A percentile compares a stretch with the other conserved stretches of the same genome.
Conservation (phyloP, 2,797 vertebrate species). For the Eulemur albifrons region DNA sequence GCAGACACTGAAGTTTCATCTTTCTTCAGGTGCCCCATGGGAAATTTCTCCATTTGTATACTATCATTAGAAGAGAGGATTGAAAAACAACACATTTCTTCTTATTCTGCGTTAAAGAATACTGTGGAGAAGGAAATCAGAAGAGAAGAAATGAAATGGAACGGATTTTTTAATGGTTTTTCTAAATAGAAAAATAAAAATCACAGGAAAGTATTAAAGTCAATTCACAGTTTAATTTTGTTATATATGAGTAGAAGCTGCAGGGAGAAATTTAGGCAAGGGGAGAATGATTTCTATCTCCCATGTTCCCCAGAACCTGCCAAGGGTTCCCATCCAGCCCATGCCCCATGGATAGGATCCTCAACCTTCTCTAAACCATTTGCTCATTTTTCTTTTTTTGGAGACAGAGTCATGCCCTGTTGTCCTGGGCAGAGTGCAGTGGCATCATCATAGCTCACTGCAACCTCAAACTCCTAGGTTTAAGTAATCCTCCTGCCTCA, state of each 20-base stretch:
- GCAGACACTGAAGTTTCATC: neutral
- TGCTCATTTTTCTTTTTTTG: neutral
- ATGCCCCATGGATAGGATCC: neutral
- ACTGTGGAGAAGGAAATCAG: neutral
- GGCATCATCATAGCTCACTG: neutral
- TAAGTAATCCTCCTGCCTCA: neutral
- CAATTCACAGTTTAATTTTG: neutral
- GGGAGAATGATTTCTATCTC: neutral
- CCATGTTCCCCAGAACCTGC: neutral
- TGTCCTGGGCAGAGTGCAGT: neutral
- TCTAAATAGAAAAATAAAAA: slow-evolving; percentile 24
- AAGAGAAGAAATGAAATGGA: neutral
- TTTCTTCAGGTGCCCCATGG: neutral
- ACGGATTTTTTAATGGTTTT: neutral
- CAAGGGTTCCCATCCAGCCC: neutral
- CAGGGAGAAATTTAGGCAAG: neutral
- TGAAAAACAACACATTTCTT: neutral
- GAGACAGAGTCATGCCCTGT: neutral
- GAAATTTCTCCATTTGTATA: neutral
- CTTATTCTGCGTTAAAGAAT: neutral
- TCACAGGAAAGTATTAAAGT: neutral
- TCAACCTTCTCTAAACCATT: neutral
- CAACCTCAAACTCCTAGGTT: neutral
- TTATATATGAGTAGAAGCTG: neutral
- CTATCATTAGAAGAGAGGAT: neutral